Evolutionary conservation across 2,113 vertebrate genomes (phyloP).

Genomic region (Blennius ocellaris): DNA sequence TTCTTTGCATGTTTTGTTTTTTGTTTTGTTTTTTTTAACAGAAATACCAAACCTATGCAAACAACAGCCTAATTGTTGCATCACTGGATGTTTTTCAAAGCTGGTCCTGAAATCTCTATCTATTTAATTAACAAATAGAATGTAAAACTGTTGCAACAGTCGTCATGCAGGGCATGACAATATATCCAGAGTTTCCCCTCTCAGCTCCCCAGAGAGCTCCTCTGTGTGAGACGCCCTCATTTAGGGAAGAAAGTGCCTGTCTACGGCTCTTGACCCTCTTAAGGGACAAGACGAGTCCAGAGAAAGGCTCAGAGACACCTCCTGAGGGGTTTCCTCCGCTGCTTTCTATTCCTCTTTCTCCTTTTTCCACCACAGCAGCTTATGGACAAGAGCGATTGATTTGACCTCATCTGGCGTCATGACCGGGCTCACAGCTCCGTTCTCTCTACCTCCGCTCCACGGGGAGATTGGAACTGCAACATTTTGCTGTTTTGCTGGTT

Average conservation of each 20-base stretch:
- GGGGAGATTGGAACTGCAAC: no score
- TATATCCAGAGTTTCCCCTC: constrained; percentile 26
- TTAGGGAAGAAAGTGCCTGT: constrained; percentile 53
- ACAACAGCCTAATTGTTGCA: not conserved
- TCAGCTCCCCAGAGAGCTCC: constrained; percentile 41
- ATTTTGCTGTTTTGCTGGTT: no score
- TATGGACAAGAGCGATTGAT: constrained; percentile 51
- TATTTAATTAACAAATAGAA: no score
- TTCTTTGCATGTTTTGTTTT: no score
- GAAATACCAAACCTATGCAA: constrained; percentile 84
- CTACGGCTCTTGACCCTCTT: constrained; percentile 66
- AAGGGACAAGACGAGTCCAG: constrained; percentile 38
- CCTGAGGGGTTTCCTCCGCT: constrained; percentile 20
- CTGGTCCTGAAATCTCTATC: no score
- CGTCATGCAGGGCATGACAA: constrained; percentile 32
- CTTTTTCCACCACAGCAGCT: constrained; percentile 29
- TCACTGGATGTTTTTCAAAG: not conserved
- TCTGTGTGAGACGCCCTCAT: constrained; percentile 46
- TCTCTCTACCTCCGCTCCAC: not conserved
- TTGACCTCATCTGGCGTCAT: constrained; percentile 27
- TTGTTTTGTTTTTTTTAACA: constrained; percentile 88
- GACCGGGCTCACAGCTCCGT: constrained; percentile 13
- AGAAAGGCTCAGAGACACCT: constrained; percentile 46
- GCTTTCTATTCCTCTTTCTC: constrained; percentile 19
- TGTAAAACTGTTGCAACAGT: constrained; percentile 11